Base-by-base conservation (phyloP, 2,888 invertebrate genomes). In the Hydrotaea cyrtoneurina region DNA sequence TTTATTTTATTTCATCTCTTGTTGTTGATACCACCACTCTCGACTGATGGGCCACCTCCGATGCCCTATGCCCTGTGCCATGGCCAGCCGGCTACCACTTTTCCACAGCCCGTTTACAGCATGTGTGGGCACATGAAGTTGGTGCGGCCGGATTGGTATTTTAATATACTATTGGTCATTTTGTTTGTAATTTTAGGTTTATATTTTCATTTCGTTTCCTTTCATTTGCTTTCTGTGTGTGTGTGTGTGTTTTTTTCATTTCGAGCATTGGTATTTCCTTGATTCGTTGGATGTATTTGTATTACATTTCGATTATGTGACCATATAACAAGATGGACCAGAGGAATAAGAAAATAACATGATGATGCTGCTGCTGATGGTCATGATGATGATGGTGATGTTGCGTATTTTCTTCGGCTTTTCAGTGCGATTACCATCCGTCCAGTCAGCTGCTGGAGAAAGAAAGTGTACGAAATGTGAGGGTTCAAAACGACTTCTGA, bases 1-100 rank as follows among this genome's bases (percentile, higher is more conserved):
- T 90, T 91, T 91, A 89, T 89, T 89, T 89, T 90, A 88, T 89
- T 87, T 87, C 87, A 89, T 87, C 82, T 87, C 83, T 80, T 80
- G 79, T 79, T 77, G 77, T 76, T 82, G 79, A 82, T 82, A 82
- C 78, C 57, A 84, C 79, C 79, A 80, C 78, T 78, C 74, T 80
- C 64, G 43, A 43, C 11, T 3, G 13, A 31, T 31, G 10, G 71
- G 43, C 73, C 23, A 75, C 26, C 10, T 1, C 43, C 43, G 43
- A 3, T 43, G 43, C 43, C 15, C 1, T 31, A 31, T n/a, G n/a
- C n/a, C n/a, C n/a, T n/a, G n/a, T n/a, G n/a, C n/a, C n/a, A 39
- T 39, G 39, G 10, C 10, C 7, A 39, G 4, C 7, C 39, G 4
- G 39, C 39, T 39, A 10, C n/a, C 26, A 55, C 59, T n/a, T 69